Evolutionary conservation across 2,113 vertebrate species (phyloP).

Genomic region (Ceuthmochares aereus): DNA sequence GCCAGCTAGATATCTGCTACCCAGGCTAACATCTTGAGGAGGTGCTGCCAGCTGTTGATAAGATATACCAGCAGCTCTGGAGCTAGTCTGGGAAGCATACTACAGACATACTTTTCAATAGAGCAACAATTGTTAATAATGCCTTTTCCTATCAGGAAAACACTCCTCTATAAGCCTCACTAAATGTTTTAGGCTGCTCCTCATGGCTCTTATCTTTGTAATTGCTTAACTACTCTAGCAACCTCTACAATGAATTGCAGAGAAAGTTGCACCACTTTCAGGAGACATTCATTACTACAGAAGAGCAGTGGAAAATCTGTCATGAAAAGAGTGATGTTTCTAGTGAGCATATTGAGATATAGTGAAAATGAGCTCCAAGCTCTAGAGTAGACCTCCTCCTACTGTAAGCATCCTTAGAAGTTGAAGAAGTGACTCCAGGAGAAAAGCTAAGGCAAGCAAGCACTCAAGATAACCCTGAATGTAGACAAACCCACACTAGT

Average conservation of each 20-base stretch:
- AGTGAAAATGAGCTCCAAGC: not conserved
- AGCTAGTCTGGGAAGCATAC: not conserved
- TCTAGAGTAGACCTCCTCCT: not conserved
- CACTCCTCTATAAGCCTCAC: not conserved
- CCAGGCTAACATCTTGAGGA: not conserved
- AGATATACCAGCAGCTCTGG: not conserved
- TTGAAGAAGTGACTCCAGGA: not conserved
- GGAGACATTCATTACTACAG: not conserved
- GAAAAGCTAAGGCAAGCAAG: not conserved
- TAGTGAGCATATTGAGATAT: not conserved
- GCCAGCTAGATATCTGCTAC: not conserved
- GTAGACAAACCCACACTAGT: not conserved
- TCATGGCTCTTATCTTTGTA: not conserved
- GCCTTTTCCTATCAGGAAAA: not conserved
- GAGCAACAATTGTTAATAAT: not conserved
- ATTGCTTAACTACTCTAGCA: not conserved
- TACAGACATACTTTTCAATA: not conserved
- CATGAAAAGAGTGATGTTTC: not conserved
- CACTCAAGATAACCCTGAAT: not conserved
- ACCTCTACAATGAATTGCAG: not conserved
- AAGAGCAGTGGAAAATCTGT: not conserved
- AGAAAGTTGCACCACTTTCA: not conserved
- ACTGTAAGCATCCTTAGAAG: not conserved
- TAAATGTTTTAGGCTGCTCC: not conserved
- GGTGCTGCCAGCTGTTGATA: not conserved